Base-by-base conservation (phyloP, 2,113 vertebrate genomes). In the Oncorhynchus masou region DNA sequence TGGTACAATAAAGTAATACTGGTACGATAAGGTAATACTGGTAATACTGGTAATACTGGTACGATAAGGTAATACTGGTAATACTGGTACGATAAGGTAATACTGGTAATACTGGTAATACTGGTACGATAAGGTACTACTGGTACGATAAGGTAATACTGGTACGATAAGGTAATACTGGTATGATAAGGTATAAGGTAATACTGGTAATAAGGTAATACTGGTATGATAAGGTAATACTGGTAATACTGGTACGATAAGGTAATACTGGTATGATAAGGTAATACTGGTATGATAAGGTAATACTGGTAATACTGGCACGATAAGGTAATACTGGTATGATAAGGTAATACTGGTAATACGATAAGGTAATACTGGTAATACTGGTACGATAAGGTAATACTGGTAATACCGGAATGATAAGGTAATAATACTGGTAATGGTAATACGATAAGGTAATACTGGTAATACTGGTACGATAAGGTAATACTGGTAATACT, bases 81-180 rank as follows among this genome's bases (percentile, higher is more conserved):
- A 15, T 15, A 51, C 2, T 0, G 9, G 13, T 15, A 13, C 2
- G 48, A 29, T 3, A 29, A 29, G 48, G 4, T 31, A 31, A 4
- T 49, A 8, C 48, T 12, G 48, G 48, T 49, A 49, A n/a, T n/a
- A n/a, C 1, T 0, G 48, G 48, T 49, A 34, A 6, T 34, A 34
- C 34, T 1, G 34, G 34, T 34, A 34, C 34, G 34, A 15, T 51
- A 51, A 51, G 9, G 49, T 51, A 15, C 1, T 4, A 51, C 13
- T 0, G 1, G 13, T 1, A 31, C 0, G 4, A 31, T 5, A 31
- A 31, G 29, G 4, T 5, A 51, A 1, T 8, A 22, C 5, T 0
- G 59, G 20, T 8, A 57, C 15, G 8, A n/a, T 22, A 62, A 62
- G 2, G 59, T 22, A 8, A 5, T 62, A 22, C 19, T 0, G 20